These are phyloP conservation scores for Cyprinus carpio DNA, from an alignment of 2,113 vertebrate genomes.

Conservation along the genomic window DNA sequence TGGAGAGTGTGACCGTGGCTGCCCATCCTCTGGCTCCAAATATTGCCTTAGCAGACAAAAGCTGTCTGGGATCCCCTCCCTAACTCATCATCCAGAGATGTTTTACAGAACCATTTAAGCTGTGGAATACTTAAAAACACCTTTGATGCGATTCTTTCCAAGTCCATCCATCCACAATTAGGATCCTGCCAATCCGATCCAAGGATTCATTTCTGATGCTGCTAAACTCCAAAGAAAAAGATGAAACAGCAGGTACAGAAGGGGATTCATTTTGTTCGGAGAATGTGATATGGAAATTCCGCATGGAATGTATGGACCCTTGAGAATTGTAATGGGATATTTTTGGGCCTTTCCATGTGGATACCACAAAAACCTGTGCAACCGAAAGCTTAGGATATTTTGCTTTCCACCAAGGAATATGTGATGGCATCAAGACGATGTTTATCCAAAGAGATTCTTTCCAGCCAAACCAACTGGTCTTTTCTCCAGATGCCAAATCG, in stretches of 20 bases:
- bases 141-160: neutral
- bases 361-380: slow-evolving; percentile 19
- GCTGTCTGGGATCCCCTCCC: neutral
- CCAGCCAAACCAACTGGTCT: slow-evolving; percentile 48
- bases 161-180: neutral
- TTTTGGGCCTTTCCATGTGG: slow-evolving; percentile 45
- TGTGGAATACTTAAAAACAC: neutral
- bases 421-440: slow-evolving; percentile 32
- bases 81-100: neutral
- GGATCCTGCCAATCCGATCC: slow-evolving; percentile 20
- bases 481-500: slow-evolving; percentile 65
- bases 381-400: slow-evolving; percentile 36
- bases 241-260: slow-evolving; percentile 26
- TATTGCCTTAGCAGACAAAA: slow-evolving; percentile 49
- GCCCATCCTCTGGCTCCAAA: slow-evolving; percentile 32
- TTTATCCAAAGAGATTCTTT: slow-evolving; percentile 42
- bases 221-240: slow-evolving; percentile 50
- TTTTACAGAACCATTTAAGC: neutral
- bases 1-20: slow-evolving; percentile 57
- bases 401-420: slow-evolving; percentile 35
- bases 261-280: slow-evolving; percentile 19
- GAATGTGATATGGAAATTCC: slow-evolving; percentile 34
- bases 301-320: slow-evolving; percentile 56
- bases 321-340: slow-evolving; percentile 2
- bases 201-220: slow-evolving; percentile 33